phyloP scores from a whole-genome alignment of 2,113 vertebrate genomes.

The Saguinus imperator region DNA sequence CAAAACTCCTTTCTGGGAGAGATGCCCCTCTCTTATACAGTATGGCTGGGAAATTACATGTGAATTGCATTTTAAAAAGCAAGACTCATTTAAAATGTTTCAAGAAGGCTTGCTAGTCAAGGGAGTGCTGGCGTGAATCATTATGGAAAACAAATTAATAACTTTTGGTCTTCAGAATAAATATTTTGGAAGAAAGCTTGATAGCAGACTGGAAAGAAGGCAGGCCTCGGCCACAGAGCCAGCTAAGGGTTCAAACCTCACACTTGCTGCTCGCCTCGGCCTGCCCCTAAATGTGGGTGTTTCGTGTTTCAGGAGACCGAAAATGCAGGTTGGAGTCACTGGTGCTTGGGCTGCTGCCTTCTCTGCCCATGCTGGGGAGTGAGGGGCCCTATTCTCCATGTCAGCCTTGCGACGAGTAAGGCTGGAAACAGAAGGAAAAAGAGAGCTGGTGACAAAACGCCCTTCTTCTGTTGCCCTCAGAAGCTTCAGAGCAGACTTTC shows the following conservation, averaged over 20 bases:
- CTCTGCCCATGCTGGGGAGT: rapidly evolving
- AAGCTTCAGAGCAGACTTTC: neutral
- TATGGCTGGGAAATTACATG: neutral
- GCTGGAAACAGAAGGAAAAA: neutral
- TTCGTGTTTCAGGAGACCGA: neutral
- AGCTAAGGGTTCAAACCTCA: neutral
- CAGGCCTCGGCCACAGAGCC: neutral
- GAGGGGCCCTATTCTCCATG: neutral
- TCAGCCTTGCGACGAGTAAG: neutral
- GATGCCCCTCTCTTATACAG: neutral
- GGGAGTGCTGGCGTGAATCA: neutral
- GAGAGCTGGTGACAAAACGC: neutral
- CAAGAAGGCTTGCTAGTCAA: neutral
- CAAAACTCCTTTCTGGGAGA: neutral
- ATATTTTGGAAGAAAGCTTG: neutral
- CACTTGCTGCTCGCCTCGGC: neutral
- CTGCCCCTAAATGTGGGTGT: neutral
- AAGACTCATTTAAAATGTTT: neutral
- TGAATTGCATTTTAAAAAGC: neutral
- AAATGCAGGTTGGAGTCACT: neutral
- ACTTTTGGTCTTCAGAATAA: neutral
- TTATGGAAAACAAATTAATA: neutral
- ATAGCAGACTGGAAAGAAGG: neutral
- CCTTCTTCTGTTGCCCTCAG: neutral
- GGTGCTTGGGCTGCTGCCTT: neutral